Percentiles rank a stretch among this genome's conserved stretches.
Conservation (phyloP, 2,113 vertebrate genomes). For the Amazona vittata region DNA sequence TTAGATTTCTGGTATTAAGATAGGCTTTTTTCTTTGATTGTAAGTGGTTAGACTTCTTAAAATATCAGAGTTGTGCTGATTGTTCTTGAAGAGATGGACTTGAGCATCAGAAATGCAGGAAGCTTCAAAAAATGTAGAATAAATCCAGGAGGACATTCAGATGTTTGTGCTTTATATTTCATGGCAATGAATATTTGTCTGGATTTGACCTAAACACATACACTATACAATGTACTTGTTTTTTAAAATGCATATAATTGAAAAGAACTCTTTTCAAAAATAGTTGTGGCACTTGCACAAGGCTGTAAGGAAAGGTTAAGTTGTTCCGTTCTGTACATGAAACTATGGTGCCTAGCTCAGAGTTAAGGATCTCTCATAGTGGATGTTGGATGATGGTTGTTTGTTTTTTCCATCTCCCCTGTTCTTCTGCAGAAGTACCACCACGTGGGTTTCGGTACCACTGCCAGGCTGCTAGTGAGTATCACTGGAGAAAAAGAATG, state of each 20-base stretch:
- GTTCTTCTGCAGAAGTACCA: conserved; percentile 69
- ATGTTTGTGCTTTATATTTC: neutral
- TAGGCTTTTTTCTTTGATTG: neutral
- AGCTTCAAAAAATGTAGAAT: neutral
- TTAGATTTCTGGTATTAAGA: neutral
- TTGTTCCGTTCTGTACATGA: neutral
- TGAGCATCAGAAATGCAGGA: neutral
- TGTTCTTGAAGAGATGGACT: neutral
- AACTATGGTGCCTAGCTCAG: neutral
- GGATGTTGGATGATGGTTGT: neutral
- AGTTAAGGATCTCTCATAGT: neutral
- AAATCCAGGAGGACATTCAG: neutral
- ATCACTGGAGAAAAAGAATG: neutral
- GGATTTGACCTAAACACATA: neutral
- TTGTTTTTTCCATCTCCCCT: neutral
- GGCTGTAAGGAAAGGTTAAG: neutral
- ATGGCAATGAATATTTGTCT: neutral
- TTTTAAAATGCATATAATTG: neutral
- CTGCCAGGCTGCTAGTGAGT: conserved; percentile 81
- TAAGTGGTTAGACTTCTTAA: neutral
- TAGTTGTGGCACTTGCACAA: neutral
- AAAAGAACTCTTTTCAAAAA: neutral
- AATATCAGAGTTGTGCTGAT: neutral
- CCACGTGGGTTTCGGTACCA: conserved; percentile 83
- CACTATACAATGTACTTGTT: neutral